Conservation (phyloP, 1,140 invertebrate genomes). For the Caerostris extrusa region DNA sequence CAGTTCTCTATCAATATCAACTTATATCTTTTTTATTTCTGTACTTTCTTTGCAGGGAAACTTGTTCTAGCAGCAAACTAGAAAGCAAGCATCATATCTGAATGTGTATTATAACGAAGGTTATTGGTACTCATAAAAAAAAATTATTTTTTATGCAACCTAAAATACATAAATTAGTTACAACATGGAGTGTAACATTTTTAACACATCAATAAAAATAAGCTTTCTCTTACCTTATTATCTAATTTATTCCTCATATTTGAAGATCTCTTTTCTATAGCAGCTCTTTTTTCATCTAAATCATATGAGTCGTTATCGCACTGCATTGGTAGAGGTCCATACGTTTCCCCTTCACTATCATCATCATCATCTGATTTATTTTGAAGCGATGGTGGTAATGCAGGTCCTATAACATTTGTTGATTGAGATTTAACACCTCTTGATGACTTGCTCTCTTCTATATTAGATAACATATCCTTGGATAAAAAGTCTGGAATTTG, state of each 20-base stretch:
- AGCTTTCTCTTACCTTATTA: constrained; percentile 14
- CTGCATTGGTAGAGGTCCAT: constrained; percentile 42
- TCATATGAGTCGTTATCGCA: neutral
- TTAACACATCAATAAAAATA: no score
- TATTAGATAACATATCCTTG: neutral
- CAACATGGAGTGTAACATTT: neutral
- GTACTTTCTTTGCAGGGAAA: no score
- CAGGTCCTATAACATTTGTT: constrained; percentile 46
- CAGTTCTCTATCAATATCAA: no score
- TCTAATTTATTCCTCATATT: constrained; percentile 69
- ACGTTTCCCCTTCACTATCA: neutral
- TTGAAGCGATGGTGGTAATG: constrained; percentile 27
- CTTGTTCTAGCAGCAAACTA: no score
- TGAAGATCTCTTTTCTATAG: constrained; percentile 59
- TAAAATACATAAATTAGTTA: neutral
- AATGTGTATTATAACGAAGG: neutral
- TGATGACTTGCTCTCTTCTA: neutral
- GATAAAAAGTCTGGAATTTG: constrained; percentile 28
- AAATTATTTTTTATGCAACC: neutral
- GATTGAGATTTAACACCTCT: no score
- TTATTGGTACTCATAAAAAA: neutral
- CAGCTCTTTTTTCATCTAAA: constrained; percentile 18
- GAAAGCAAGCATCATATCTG: neutral
- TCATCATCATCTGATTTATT: neutral
- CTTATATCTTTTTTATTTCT: no score